A percentile compares a stretch with the other conserved stretches of the same genome.
phyloP scores from a whole-genome alignment of 2,888 invertebrate species.

The Macaria notata region DNA sequence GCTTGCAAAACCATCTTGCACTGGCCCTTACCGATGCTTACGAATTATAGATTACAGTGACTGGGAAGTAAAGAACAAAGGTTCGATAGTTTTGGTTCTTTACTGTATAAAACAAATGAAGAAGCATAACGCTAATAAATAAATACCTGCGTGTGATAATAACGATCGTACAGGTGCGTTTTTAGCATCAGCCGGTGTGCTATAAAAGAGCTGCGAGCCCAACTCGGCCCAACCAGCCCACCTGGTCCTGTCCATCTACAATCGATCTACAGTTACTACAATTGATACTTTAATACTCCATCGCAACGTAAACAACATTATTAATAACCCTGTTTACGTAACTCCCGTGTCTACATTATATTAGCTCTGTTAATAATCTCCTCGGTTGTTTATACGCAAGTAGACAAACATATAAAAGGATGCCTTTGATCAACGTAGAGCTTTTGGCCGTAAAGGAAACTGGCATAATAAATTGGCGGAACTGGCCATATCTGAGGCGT shows the following conservation, averaged over 20 bases:
- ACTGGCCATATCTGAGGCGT: slow-evolving; percentile 52
- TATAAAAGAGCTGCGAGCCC: slow-evolving; percentile 5
- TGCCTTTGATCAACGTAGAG: slow-evolving; percentile 30
- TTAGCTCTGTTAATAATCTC: slow-evolving; percentile 1
- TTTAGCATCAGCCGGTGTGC: slow-evolving; percentile 7
- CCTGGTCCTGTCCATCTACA: slow-evolving; percentile 4
- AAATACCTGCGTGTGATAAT: too few species aligned
- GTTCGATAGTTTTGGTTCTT: too few species aligned
- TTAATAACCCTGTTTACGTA: too few species aligned
- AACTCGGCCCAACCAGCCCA: not conserved
- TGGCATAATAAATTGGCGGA: slow-evolving; percentile 49
- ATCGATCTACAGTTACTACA: slow-evolving; percentile 7
- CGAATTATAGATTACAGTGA: too few species aligned
- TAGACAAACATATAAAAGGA: slow-evolving; percentile 23
- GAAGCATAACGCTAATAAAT: too few species aligned
- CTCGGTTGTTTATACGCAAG: slow-evolving; percentile 11
- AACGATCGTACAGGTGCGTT: not conserved
- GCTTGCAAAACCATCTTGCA: too few species aligned
- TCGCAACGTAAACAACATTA: not conserved
- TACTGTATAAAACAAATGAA: too few species aligned
- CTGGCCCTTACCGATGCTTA: too few species aligned
- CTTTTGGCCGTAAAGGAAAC: slow-evolving; percentile 33
- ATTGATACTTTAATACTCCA: not conserved
- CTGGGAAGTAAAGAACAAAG: too few species aligned
- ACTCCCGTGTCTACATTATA: too few species aligned